phyloP scores from a whole-genome alignment of 2,888 invertebrate genomes.

The Atherix ibis region DNA sequence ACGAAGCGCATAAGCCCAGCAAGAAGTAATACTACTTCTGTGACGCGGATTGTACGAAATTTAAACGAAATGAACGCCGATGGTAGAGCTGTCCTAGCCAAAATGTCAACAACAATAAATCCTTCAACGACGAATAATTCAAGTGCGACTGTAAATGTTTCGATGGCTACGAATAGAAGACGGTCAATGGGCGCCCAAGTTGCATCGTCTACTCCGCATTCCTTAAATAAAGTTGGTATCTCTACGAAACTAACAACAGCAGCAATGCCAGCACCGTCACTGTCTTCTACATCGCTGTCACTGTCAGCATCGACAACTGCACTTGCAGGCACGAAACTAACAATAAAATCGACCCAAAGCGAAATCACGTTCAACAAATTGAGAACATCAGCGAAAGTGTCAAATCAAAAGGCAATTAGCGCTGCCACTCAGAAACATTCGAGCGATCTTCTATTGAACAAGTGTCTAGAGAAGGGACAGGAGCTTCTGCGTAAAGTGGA shows the following conservation, averaged over 20 bases:
- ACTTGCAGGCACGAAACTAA: slow-evolving; percentile 5
- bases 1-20: slow-evolving; percentile 5
- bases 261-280: background rate
- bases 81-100: background rate
- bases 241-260: slow-evolving; percentile 4
- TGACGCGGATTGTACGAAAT: slow-evolving; percentile 13
- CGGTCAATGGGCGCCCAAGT: slow-evolving; percentile 11
- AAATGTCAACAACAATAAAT: background rate
- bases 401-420: background rate
- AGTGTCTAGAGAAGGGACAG: slow-evolving; percentile 30
- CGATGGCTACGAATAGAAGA: slow-evolving; percentile 5
- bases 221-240: slow-evolving; percentile 14
- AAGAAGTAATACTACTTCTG: slow-evolving; percentile 9
- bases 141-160: slow-evolving; percentile 5
- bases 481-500: slow-evolving; percentile 28
- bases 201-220: slow-evolving; percentile 14
- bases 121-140: background rate
- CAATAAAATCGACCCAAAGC: slow-evolving; percentile 13
- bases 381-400: slow-evolving; percentile 1
- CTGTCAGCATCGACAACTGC: too few species aligned
- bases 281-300: background rate
- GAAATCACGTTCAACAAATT: slow-evolving; percentile 12
- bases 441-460: slow-evolving; percentile 26
- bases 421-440: background rate
- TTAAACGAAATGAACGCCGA: slow-evolving; percentile 13